These are phyloP conservation scores for Todus mexicanus DNA, from an alignment of 2,797 vertebrate species.

Conservation along the genomic window DNA sequence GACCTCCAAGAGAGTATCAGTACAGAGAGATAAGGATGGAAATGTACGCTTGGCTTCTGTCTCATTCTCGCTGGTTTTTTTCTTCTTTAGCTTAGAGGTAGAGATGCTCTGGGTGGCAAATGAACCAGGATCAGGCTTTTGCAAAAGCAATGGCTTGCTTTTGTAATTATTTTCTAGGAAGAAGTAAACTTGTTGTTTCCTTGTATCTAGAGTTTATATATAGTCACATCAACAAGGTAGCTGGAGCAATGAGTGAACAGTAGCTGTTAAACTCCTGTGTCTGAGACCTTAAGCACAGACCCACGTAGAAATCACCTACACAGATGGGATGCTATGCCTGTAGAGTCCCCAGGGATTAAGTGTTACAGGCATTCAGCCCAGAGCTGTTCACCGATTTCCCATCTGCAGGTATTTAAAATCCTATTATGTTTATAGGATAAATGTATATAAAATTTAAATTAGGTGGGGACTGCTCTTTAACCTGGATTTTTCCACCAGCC, in stretches of 20 bases:
- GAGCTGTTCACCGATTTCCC: not conserved
- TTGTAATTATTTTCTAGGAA: not conserved
- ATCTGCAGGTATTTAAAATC: not conserved
- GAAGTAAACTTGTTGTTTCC: not conserved
- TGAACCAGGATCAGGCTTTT: not conserved
- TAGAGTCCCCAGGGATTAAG: not conserved
- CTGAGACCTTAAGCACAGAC: not conserved
- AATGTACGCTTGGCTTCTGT: not conserved
- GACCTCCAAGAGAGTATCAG: not conserved
- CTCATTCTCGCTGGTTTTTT: not conserved
- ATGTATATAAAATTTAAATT: not conserved
- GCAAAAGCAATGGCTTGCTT: not conserved
- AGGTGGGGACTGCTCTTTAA: not conserved
- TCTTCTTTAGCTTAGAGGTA: not conserved
- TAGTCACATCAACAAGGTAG: not conserved
- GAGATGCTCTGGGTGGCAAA: not conserved
- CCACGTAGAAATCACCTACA: not conserved
- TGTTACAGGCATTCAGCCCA: not conserved
- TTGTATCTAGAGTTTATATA: not conserved
- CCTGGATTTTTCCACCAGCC: not conserved
- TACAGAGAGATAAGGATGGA: conserved; percentile 9
- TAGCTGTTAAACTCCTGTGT: not conserved
- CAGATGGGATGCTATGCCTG: not conserved
- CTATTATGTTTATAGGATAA: not conserved
- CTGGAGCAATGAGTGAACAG: not conserved